Evolutionary conservation across 2,113 vertebrate species (phyloP), one percentile per base, ranked within the genome.

Genomic region (Lampris megalopsis): DNA sequence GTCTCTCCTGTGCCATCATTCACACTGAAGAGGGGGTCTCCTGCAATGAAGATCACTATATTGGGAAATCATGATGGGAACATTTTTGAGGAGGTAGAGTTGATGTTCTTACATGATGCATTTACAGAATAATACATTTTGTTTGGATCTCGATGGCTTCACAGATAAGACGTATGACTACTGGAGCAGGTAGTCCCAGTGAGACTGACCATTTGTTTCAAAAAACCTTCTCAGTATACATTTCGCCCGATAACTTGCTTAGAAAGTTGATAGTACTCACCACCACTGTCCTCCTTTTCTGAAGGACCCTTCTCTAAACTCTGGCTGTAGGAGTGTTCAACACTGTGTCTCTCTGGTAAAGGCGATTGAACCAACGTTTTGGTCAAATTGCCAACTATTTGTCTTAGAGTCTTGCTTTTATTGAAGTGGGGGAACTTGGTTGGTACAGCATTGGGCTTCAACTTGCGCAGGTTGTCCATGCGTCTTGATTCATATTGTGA

Each of bases 261-360:
- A 52, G 9, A 9, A 52, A 7, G 49, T 35, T n/a, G 35, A 35
- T 3, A 4, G 24, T 5, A 62, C 38, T 11, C 36, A 24, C 49
- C 40, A 64, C 62, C 62, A 48, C 43, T 64, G 45, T 64, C 62
- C 10, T 63, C 62, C n/a, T 64, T 64, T 11, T 50, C 49, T 66
- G 36, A 37, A 2, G 63, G 63, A 35, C 63, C 47, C 63, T 50
- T 50, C 63, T 53, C 48, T 7, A 37, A 50, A 13, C 63, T 66
- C 63, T 66, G 63, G 63, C 63, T 66, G 35, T 66, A 66, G 48
- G 63, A 66, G 49, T 66, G 63, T 53, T 66, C 63, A 37, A 66
- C 47, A 24, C 63, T 50, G 47, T 52, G 63, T 41, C 63, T 66
- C 48, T 66, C 49, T 11, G 49, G 63, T 10, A 66, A 10, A 50